A percentile compares a stretch with the other conserved stretches of the same genome.
Conservation (phyloP, 2,797 vertebrate genomes). For the Clarias platycephalus region DNA sequence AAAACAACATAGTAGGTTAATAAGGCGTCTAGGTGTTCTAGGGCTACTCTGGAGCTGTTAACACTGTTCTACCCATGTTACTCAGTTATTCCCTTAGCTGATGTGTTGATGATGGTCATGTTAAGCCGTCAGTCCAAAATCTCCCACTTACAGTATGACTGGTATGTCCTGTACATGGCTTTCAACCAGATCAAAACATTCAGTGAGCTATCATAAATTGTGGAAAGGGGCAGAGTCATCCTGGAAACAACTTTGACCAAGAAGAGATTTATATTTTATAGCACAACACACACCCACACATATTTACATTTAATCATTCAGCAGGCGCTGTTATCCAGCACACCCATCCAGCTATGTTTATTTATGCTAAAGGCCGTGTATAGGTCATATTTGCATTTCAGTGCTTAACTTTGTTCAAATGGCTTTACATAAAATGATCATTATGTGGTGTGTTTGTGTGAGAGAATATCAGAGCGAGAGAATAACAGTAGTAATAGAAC, state of each 20-base stretch:
- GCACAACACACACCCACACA: background rate
- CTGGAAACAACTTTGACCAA: background rate
- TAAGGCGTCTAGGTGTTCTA: background rate
- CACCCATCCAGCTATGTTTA: background rate
- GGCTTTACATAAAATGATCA: constrained; percentile 1
- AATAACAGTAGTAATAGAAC: no score
- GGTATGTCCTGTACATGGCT: no score
- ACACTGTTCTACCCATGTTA: background rate
- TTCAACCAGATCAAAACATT: no score
- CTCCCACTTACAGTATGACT: background rate
- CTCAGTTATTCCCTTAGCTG: background rate
- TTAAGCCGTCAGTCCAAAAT: background rate
- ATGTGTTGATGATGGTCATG: background rate
- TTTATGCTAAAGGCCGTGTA: background rate
- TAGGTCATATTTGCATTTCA: background rate
- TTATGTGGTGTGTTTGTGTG: background rate
- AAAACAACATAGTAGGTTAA: background rate
- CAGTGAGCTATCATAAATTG: background rate
- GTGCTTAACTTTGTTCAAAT: background rate
- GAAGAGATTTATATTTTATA: background rate
- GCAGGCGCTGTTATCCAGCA: background rate
- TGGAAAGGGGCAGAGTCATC: no score
- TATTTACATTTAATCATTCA: constrained; percentile 4
- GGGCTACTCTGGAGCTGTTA: background rate
- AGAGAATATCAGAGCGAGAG: no score